These are phyloP conservation scores for Podilymbus podiceps DNA, from an alignment of 2,113 vertebrate genomes.

Conservation along the genomic window DNA sequence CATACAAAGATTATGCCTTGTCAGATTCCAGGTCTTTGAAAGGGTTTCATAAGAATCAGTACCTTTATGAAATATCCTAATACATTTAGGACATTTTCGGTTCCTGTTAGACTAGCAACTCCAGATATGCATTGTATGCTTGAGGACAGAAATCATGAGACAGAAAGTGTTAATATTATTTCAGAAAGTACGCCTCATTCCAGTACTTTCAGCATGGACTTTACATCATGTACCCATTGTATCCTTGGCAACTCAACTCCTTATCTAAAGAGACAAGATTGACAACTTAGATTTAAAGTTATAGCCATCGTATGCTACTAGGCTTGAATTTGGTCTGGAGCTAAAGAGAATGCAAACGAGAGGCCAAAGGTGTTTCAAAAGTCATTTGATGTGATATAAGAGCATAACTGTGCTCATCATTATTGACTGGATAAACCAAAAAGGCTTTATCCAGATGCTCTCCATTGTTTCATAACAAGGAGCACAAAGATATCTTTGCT, in stretches of 20 bases:
- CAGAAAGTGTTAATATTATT: slow-evolving; percentile 4
- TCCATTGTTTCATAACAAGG: background rate
- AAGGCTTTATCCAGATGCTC: background rate
- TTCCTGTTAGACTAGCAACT: background rate
- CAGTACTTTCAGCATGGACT: slow-evolving; percentile 39
- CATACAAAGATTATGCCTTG: background rate
- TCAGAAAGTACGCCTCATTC: slow-evolving; percentile 4
- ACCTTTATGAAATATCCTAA: background rate
- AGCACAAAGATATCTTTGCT: background rate
- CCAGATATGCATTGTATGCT: background rate
- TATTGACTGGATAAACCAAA: background rate
- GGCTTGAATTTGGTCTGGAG: background rate
- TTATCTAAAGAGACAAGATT: slow-evolving; percentile 38
- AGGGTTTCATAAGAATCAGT: background rate
- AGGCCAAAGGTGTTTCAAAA: background rate
- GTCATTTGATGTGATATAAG: background rate
- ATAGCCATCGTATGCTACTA: background rate
- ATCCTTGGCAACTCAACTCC: slow-evolving; percentile 47
- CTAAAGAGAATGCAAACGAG: background rate
- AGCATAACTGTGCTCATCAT: background rate
- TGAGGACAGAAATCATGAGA: background rate
- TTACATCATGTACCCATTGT: slow-evolving; percentile 40
- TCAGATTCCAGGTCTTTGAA: background rate
- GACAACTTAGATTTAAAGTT: slow-evolving; percentile 50
- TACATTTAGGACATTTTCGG: background rate